Base-by-base conservation (phyloP, 2,797 vertebrate species). In the Diplodus puntazzo region DNA sequence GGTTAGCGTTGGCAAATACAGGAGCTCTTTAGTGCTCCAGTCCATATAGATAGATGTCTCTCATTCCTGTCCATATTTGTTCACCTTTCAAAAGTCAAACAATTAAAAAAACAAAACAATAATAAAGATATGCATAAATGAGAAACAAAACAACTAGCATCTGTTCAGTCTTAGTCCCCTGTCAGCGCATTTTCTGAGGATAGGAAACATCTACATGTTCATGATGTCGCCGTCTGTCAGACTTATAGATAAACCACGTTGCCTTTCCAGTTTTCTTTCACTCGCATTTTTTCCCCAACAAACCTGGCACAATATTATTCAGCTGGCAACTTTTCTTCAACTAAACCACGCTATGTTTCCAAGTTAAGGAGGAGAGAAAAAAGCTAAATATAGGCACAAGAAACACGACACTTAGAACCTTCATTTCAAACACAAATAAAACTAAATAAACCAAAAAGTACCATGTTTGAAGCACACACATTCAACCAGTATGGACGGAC, bases 351-450 rank as follows among this genome's bases (percentile, higher is more conserved):
- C 70, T 68, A 66, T 34, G 39, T 84, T 87, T 81, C 48, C 70
- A 82, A 62, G 54, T 79, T 63, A 79, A 77, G 77, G 77, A 54
- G 42, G 42, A 75, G 34, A 72, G 82, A 82, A 82, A 49, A 77
- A 70, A 83, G 81, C 60, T 88, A 87, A 92, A 92, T 91, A 92
- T 94, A 96, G 93, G 95, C 93, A 96, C 96, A 95, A 95, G 90
- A 92, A 34, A 90, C 34, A 72, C 21, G 91, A 90, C 61, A 89
- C 67, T 79, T 80, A 86, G 48, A 92, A 90, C 87, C 91, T 91
- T 93, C 90, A 92, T 92, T 92, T 83, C 92, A 95, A 93, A 95
- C 83, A 93, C 74, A 87, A 89, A 91, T 91, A 77, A 88, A 88
- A 87, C 82, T 59, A 84, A 79, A 89, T 86, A 71, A 88, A 87